Conservation (phyloP, 2,797 vertebrate genomes). For the Micromesistius poutassou region DNA sequence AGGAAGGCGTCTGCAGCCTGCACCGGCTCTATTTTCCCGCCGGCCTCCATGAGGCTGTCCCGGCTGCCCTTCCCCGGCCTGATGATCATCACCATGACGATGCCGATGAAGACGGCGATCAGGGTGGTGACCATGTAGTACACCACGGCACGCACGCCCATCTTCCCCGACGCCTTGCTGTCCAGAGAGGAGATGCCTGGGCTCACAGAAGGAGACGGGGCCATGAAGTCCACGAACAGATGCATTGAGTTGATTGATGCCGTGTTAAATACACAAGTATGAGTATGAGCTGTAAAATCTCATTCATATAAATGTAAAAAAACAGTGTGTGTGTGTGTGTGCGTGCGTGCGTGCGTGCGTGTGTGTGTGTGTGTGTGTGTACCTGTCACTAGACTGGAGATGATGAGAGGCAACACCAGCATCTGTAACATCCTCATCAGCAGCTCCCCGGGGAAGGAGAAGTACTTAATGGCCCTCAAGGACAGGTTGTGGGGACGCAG, state of each 20-base stretch:
- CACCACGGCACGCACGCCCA: conserved; percentile 86
- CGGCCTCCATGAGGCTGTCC: conserved; percentile 75
- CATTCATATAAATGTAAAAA: neutral
- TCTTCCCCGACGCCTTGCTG: conserved; percentile 89
- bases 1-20: conserved; percentile 92
- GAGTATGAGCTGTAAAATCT: neutral
- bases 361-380: neutral
- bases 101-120: conserved; percentile 93
- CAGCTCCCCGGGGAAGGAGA: conserved; percentile 92
- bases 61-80: conserved; percentile 88
- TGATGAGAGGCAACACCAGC: conserved; percentile 91
- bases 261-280: neutral
- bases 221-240: no score
- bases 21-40: conserved; percentile 82
- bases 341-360: no score
- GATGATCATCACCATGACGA: conserved; percentile 88
- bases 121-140: conserved; percentile 96
- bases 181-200: conserved; percentile 93
- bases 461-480: conserved; percentile 90
- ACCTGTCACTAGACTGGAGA: conserved; percentile 97
- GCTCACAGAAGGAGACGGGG: neutral
- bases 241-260: neutral
- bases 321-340: no score
- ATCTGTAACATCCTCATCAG: conserved; percentile 98
- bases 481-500: conserved; percentile 84